Evolutionary conservation across 35 echinoderm and acorn worm genomes (phyloP).

Genomic region (Apostichopus parvimensis): DNA sequence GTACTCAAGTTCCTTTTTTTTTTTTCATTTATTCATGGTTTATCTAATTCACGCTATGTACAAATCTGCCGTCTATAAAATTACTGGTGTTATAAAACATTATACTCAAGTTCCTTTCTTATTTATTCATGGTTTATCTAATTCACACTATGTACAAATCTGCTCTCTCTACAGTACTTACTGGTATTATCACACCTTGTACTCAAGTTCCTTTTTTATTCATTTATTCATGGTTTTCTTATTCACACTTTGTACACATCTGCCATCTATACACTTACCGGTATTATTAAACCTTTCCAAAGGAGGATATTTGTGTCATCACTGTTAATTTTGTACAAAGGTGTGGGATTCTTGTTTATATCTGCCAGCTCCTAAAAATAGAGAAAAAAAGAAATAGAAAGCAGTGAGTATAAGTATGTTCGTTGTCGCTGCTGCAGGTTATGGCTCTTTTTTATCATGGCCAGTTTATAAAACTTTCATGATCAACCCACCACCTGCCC

Average conservation of each 20-base stretch:
- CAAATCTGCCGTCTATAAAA: too few relatives aligned
- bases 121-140: background rate
- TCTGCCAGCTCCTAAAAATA: background rate
- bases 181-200: too few relatives aligned
- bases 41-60: too few relatives aligned
- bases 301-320: conserved; percentile 77
- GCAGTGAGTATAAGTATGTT: background rate
- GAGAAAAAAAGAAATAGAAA: background rate
- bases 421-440: too few relatives aligned
- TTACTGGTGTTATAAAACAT: too few relatives aligned
- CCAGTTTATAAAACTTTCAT: too few relatives aligned
- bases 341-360: background rate
- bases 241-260: background rate
- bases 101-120: too few relatives aligned
- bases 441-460: too few relatives aligned
- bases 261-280: conserved; percentile 60
- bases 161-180: background rate
- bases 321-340: background rate
- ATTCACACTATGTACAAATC: background rate
- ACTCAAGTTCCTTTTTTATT: too few relatives aligned
- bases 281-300: conserved; percentile 78
- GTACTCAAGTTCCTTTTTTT: too few relatives aligned
- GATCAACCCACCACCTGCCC: too few relatives aligned
- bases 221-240: background rate
- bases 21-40: too few relatives aligned